Conservation (phyloP, 2,888 invertebrate genomes). For the Tipula unca region DNA sequence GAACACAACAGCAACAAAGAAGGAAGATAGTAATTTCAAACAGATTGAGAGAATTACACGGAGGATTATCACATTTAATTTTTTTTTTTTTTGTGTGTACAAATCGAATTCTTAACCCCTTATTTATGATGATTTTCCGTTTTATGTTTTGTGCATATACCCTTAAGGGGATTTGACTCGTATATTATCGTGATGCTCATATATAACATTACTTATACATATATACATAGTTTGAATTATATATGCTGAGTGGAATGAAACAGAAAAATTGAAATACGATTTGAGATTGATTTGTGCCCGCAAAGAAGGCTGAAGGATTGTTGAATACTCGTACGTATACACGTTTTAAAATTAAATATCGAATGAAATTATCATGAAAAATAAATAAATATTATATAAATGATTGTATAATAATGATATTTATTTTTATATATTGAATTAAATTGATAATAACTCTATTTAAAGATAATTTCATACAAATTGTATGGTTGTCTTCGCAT, state of each 20-base stretch:
- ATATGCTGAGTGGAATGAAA: neutral
- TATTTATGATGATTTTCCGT: neutral
- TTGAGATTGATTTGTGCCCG: neutral
- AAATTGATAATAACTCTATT: neutral
- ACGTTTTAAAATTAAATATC: neutral
- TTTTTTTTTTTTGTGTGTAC: neutral
- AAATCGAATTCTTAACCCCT: slow-evolving; percentile 8
- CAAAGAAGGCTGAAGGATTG: neutral
- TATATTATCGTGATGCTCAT: neutral
- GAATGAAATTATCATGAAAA: neutral
- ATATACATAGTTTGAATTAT: neutral
- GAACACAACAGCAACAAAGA: neutral
- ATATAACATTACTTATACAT: neutral
- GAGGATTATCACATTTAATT: slow-evolving; percentile 14
- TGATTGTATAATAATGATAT: neutral
- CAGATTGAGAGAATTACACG: slow-evolving; percentile 15
- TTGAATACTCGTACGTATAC: too few relatives aligned
- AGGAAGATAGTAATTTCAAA: slow-evolving; percentile 15
- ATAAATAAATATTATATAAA: neutral
- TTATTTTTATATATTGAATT: neutral
- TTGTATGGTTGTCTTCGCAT: neutral
- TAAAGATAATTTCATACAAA: neutral
- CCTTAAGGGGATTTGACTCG: neutral
- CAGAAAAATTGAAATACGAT: neutral
- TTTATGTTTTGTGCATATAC: neutral